A percentile compares a stretch with the other conserved stretches of the same genome.
Conservation (phyloP, 2,797 vertebrate species). For the Trematomus bernacchii region DNA sequence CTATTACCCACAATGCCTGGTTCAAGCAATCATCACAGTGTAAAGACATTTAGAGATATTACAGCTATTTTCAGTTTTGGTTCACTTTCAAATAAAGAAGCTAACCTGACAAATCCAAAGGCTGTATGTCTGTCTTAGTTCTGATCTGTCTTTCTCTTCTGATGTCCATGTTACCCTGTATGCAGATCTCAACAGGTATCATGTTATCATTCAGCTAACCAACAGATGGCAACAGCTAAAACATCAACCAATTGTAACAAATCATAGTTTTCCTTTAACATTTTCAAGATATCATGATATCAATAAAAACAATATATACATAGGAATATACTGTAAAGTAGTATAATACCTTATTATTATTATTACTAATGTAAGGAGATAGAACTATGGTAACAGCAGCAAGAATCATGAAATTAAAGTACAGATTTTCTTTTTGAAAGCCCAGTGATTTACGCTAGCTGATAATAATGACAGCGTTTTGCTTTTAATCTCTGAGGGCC, state of each 20-base stretch:
- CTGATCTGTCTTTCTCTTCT: not conserved
- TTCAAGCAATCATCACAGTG: not conserved
- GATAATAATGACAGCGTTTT: conserved; percentile 29
- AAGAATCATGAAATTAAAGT: not conserved
- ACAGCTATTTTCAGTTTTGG: no score
- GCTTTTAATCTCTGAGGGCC: conserved; percentile 50
- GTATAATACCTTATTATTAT: not conserved
- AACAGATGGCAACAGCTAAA: not conserved
- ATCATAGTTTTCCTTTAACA: no score
- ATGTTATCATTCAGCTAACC: not conserved
- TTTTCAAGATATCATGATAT: not conserved
- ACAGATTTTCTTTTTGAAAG: not conserved
- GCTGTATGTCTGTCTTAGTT: not conserved
- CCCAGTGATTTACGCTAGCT: conserved; percentile 16
- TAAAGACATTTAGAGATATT: not conserved
- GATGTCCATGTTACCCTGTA: no score
- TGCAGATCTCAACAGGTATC: not conserved
- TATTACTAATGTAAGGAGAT: not conserved
- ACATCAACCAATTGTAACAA: no score
- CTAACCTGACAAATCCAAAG: not conserved
- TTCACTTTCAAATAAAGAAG: not conserved
- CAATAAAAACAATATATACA: not conserved
- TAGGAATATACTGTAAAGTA: not conserved
- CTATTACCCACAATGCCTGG: not conserved
- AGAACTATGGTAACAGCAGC: conserved; percentile 11